These are phyloP conservation scores for Sebastes elongatus DNA, from an alignment of 2,797 vertebrate species.

Conservation along the genomic window DNA sequence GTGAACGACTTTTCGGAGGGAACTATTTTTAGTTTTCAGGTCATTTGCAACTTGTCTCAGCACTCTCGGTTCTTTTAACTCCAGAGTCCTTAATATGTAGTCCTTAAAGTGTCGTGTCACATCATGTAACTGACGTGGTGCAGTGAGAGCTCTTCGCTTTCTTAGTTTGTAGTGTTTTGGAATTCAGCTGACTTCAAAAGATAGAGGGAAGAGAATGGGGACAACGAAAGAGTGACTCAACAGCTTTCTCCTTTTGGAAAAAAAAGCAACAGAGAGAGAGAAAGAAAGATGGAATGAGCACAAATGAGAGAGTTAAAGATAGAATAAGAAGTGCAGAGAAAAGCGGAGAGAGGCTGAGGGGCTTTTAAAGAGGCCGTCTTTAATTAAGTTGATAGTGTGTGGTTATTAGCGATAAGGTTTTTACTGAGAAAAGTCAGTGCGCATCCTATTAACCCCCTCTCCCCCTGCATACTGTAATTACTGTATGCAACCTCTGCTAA, in stretches of 20 bases:
- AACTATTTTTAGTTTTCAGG: slow-evolving; percentile 73
- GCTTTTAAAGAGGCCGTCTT: slow-evolving; percentile 58
- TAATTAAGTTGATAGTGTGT: slow-evolving; percentile 73
- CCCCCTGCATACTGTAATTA: slow-evolving; percentile 52
- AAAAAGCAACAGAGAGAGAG: slow-evolving; percentile 3
- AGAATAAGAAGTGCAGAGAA: slow-evolving; percentile 24
- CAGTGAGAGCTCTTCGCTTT: slow-evolving; percentile 8
- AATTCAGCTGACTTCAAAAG: slow-evolving; percentile 51
- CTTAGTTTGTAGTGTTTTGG: slow-evolving; percentile 7
- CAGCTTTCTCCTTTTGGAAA: slow-evolving; percentile 43
- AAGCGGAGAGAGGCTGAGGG: slow-evolving; percentile 28
- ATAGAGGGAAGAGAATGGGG: slow-evolving; percentile 41
- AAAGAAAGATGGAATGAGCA: slow-evolving; percentile 25
- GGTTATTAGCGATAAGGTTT: slow-evolving; percentile 73
- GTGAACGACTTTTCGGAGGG: slow-evolving; percentile 31
- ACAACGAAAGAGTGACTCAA: slow-evolving; percentile 53
- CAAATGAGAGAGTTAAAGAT: slow-evolving; percentile 42
- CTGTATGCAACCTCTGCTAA: slow-evolving; percentile 48
- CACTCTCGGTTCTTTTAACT: slow-evolving; percentile 55
- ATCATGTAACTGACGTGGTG: slow-evolving; percentile 59
- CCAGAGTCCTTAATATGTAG: slow-evolving; percentile 61
- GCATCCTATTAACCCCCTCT: slow-evolving; percentile 45
- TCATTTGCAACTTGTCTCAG: slow-evolving; percentile 66
- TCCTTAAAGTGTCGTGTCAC: slow-evolving; percentile 67
- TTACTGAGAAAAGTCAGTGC: slow-evolving; percentile 45